Conservation (phyloP, 92 coral and sea anemone genomes). For the Bergia sp. region DNA sequence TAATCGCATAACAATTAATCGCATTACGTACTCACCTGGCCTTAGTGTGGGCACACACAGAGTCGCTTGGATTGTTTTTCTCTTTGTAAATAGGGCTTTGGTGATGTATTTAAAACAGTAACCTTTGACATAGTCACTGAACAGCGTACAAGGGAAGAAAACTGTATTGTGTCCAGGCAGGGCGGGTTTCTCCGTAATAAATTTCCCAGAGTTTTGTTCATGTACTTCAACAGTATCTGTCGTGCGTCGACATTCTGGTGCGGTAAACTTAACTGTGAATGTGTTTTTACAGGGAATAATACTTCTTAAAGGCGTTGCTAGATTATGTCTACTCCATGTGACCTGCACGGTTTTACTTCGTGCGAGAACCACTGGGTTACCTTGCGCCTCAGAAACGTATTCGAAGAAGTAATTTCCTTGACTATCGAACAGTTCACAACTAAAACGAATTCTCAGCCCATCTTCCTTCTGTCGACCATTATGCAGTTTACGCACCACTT, state of each 20-base stretch:
- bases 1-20: constrained; percentile 18
- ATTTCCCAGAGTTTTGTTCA: constrained; percentile 70
- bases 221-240: constrained; percentile 68
- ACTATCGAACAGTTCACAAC: constrained; percentile 83
- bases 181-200: constrained; percentile 60
- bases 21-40: constrained; percentile 71
- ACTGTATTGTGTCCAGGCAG: constrained; percentile 65
- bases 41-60: constrained; percentile 77
- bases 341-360: constrained; percentile 69
- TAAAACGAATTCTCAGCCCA: constrained; percentile 63
- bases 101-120: constrained; percentile 92
- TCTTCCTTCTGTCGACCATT: constrained; percentile 65
- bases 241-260: constrained; percentile 77
- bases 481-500: constrained; percentile 72
- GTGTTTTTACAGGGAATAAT: constrained; percentile 85
- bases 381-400: constrained; percentile 67
- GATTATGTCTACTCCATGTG: constrained; percentile 71
- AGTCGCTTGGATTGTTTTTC: constrained; percentile 61
- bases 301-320: constrained; percentile 61
- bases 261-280: constrained; percentile 66
- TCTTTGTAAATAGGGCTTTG: constrained; percentile 62
- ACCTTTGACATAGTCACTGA: constrained; percentile 74
- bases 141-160: constrained; percentile 77
- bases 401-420: constrained; percentile 79
- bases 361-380: constrained; percentile 59